These are phyloP conservation scores for Campoplex nolae DNA, from an alignment of 2,888 invertebrate species.

Conservation along the genomic window DNA sequence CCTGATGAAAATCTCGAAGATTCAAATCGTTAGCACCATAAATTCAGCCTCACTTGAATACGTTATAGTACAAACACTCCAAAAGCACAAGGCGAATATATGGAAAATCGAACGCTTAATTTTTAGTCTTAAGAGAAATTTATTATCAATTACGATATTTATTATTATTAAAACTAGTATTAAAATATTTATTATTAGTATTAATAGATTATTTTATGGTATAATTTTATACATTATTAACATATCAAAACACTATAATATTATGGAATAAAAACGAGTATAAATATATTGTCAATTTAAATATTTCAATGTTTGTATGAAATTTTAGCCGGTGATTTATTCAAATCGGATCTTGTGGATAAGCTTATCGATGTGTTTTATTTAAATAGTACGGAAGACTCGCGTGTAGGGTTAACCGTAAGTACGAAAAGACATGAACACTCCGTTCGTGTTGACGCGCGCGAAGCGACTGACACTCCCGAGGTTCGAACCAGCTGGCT, in stretches of 20 bases:
- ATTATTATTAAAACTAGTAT: not conserved
- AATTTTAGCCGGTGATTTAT: not conserved
- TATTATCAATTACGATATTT: not conserved
- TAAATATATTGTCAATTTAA: slow-evolving; percentile 5
- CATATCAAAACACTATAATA: not conserved
- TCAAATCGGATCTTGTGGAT: not conserved
- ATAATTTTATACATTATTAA: not conserved
- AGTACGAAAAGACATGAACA: slow-evolving; percentile 59
- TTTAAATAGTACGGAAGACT: not conserved
- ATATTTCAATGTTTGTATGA: not conserved
- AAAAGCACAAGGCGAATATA: not conserved
- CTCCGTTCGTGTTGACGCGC: slow-evolving; percentile 75
- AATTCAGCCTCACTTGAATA: not conserved
- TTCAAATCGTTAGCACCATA: slow-evolving; percentile 8
- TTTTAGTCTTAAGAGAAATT: not conserved
- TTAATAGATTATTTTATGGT: not conserved
- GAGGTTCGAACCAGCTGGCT: slow-evolving; percentile 71
- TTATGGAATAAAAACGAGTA: not conserved
- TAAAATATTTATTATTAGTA: slow-evolving; percentile 13
- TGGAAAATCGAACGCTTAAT: not conserved
- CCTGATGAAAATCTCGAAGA: slow-evolving; percentile 1
- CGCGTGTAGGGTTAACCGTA: slow-evolving; percentile 43
- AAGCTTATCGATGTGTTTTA: not conserved
- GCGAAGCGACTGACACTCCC: slow-evolving; percentile 77
- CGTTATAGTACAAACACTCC: not conserved